Evolutionary conservation across 2,797 vertebrate species (phyloP).

Genomic region (Ctenopoma kingsleyae): DNA sequence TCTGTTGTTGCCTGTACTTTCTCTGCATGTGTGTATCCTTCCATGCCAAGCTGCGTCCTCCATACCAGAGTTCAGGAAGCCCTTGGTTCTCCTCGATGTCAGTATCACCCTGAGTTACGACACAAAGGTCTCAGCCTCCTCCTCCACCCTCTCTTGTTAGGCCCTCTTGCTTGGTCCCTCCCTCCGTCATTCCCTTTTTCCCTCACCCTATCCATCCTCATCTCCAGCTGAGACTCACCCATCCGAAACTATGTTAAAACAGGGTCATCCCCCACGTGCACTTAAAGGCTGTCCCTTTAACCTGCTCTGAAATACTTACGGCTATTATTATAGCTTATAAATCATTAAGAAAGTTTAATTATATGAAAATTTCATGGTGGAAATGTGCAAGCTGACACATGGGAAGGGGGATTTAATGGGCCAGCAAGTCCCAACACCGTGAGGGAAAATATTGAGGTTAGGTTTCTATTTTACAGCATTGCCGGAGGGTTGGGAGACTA

Average conservation of each 20-base stretch:
- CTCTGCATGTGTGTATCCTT: constrained; percentile 42
- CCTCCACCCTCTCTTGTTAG: constrained; percentile 70
- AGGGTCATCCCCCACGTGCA: constrained; percentile 86
- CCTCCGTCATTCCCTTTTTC: constrained; percentile 69
- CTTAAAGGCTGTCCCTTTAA: constrained; percentile 88
- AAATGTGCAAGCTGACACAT: constrained; percentile 88
- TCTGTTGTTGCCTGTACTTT: constrained; percentile 15
- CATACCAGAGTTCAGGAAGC: constrained; percentile 60
- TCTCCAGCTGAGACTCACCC: constrained; percentile 81
- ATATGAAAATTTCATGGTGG: constrained; percentile 86
- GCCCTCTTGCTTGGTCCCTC: constrained; percentile 59
- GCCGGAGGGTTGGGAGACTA: constrained; percentile 82
- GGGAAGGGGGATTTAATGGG: constrained; percentile 90
- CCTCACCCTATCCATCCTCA: constrained; percentile 67
- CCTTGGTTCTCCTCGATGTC: constrained; percentile 72
- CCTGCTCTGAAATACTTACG: constrained; percentile 87
- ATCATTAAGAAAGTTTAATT: constrained; percentile 92
- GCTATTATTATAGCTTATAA: constrained; percentile 91
- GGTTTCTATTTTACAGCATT: constrained; percentile 87
- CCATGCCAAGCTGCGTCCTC: constrained; percentile 47
- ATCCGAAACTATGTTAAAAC: constrained; percentile 89
- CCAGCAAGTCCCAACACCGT: constrained; percentile 88
- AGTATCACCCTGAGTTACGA: constrained; percentile 81
- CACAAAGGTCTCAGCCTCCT: constrained; percentile 77
- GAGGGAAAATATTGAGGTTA: constrained; percentile 90